Conservation (phyloP, 1,140 invertebrate species). For the Anagrus nilaparvatae region DNA sequence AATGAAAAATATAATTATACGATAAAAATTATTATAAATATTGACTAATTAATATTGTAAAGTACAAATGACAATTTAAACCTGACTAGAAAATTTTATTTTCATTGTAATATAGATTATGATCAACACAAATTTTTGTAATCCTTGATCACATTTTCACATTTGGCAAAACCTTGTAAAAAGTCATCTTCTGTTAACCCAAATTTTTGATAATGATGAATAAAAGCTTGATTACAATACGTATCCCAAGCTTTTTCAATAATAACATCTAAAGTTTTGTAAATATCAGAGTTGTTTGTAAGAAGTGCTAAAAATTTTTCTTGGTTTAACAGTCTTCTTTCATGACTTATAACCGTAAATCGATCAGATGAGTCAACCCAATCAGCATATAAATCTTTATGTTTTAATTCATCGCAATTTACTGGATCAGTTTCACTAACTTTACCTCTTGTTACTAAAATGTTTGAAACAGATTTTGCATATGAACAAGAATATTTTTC, state of each 20-base stretch:
- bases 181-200: constrained; percentile 42
- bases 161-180: constrained; percentile 38
- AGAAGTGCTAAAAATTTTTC: constrained; percentile 40
- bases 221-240: constrained; percentile 41
- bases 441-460: constrained; percentile 35
- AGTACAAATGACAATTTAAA: too few relatives aligned
- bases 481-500: constrained; percentile 19
- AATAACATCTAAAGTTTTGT: constrained; percentile 31
- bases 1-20: too few relatives aligned
- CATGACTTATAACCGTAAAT: constrained; percentile 36
- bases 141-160: constrained; percentile 39
- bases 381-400: constrained; percentile 32
- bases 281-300: constrained; percentile 39
- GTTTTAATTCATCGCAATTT: constrained; percentile 23
- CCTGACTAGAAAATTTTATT: too few relatives aligned
- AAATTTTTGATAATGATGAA: constrained; percentile 45
- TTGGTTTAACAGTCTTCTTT: constrained; percentile 31
- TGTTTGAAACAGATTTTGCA: constrained; percentile 33
- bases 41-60: too few relatives aligned
- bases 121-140: constrained; percentile 33
- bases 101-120: too few relatives aligned
- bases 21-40: too few relatives aligned
- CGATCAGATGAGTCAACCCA: constrained; percentile 34
- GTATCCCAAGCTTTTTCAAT: constrained; percentile 41
- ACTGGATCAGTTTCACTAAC: constrained; percentile 18